Evolutionary conservation across 2,113 vertebrate genomes (phyloP).

Genomic region (Uria aalge): DNA sequence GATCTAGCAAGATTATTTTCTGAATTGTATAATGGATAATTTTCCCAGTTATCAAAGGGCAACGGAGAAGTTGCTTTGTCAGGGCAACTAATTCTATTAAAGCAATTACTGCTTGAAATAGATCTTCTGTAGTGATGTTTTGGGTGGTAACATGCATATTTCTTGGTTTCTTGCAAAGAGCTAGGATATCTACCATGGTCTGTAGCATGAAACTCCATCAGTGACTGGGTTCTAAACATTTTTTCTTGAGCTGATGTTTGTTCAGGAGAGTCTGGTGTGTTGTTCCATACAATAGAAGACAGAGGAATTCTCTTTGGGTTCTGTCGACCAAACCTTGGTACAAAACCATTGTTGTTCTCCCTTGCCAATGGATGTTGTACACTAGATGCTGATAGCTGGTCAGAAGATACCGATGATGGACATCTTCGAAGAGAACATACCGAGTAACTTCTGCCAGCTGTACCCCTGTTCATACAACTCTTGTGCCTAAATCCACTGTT

Average conservation of each 20-base stretch:
- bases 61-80: conserved; percentile 14
- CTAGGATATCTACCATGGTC: conserved; percentile 17
- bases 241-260: conserved; percentile 32
- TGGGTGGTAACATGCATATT: conserved; percentile 46
- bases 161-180: conserved; percentile 50
- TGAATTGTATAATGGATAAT: conserved; percentile 60
- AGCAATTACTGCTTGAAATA: conserved; percentile 20
- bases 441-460: conserved; percentile 68
- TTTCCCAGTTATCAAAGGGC: conserved; percentile 69
- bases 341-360: conserved; percentile 59
- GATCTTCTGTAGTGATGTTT: conserved; percentile 48
- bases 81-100: conserved; percentile 27
- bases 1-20: conserved; percentile 57
- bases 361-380: conserved; percentile 41
- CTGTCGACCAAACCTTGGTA: conserved; percentile 45
- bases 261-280: conserved; percentile 28
- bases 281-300: conserved; percentile 79
- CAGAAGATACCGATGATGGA: conserved; percentile 23
- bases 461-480: conserved; percentile 12
- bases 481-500: conserved; percentile 61
- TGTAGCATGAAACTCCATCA: conserved; percentile 65
- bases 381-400: conserved; percentile 60
- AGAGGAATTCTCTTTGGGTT: conserved; percentile 74
- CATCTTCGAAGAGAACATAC: conserved; percentile 59
- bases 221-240: conserved; percentile 50